Evolutionary conservation across 2,888 invertebrate genomes (phyloP).

Genomic region (Volucella inanis): DNA sequence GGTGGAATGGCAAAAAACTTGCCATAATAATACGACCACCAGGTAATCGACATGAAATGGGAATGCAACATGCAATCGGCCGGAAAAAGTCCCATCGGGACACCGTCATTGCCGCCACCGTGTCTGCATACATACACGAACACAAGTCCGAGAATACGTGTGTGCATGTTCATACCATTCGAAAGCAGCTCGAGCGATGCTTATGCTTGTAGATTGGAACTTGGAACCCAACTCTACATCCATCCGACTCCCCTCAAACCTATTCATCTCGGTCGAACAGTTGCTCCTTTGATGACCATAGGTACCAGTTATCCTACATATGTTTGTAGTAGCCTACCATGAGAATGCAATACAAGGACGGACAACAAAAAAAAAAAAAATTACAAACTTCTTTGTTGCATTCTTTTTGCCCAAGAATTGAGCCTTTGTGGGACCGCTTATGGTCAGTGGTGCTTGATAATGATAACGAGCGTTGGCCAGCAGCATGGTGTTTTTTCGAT

Average conservation of each 20-base stretch:
- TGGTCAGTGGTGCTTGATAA: conserved; percentile 24
- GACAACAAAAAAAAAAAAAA: not conserved
- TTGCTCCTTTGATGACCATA: conserved; percentile 22
- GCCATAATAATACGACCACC: conserved; percentile 69
- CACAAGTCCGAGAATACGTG: conserved; percentile 6
- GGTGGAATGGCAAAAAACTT: conserved; percentile 19
- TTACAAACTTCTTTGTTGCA: not conserved
- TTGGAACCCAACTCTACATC: not conserved
- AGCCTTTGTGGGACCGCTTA: conserved; percentile 13
- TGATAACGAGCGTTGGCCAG: conserved; percentile 33
- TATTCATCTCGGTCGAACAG: not conserved
- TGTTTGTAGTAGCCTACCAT: conserved; percentile 37
- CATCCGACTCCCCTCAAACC: no score
- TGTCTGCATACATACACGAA: conserved; percentile 50
- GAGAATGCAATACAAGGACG: conserved; percentile 37
- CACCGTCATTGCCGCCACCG: conserved; percentile 54
- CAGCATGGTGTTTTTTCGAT: not conserved
- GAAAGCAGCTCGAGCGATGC: conserved; percentile 32
- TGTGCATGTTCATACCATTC: conserved; percentile 8
- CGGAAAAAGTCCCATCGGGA: conserved; percentile 71
- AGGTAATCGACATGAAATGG: conserved; percentile 75
- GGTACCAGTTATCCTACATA: conserved; percentile 2
- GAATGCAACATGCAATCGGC: conserved; percentile 74
- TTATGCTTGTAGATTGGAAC: conserved; percentile 22
- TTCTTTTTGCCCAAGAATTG: not conserved